Evolutionary conservation across 2,888 invertebrate species (phyloP).

Genomic region (Synergus laeviventris): DNA sequence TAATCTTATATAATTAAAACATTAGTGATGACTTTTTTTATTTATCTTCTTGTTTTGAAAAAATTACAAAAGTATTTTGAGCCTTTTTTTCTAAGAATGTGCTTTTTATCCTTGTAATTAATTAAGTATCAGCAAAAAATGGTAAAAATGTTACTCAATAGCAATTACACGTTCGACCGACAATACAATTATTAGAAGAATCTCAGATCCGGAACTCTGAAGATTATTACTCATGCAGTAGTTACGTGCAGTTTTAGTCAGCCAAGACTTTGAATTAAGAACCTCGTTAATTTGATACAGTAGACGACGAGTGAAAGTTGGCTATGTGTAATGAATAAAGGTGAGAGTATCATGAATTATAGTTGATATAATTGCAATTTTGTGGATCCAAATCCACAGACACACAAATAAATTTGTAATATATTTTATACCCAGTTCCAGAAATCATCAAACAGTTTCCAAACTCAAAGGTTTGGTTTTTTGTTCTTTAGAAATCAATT

Average conservation of each 20-base stretch:
- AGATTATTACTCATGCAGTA: conserved; percentile 26
- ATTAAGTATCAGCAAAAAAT: not conserved
- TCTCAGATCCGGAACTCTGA: conserved; percentile 18
- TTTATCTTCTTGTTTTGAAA: not conserved
- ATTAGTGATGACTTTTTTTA: not conserved
- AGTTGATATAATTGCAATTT: not conserved
- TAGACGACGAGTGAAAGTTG: conserved; percentile 2
- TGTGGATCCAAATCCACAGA: not conserved
- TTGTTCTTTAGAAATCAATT: no score
- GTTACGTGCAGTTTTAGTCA: conserved; percentile 28
- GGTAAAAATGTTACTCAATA: conserved; percentile 17
- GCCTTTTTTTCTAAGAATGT: not conserved
- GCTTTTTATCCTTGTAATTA: not conserved
- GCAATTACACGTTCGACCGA: not conserved
- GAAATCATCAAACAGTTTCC: not conserved
- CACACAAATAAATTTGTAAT: not conserved
- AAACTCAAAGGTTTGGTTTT: not conserved
- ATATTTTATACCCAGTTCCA: not conserved
- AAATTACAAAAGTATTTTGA: not conserved
- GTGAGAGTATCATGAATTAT: not conserved
- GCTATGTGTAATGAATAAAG: not conserved
- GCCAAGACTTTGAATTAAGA: conserved; percentile 15
- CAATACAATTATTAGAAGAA: conserved; percentile 29
- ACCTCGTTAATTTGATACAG: not conserved
- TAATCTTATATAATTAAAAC: not conserved